Base-by-base conservation (phyloP, 2,888 invertebrate species). In the Rhyacophila evoluta region DNA sequence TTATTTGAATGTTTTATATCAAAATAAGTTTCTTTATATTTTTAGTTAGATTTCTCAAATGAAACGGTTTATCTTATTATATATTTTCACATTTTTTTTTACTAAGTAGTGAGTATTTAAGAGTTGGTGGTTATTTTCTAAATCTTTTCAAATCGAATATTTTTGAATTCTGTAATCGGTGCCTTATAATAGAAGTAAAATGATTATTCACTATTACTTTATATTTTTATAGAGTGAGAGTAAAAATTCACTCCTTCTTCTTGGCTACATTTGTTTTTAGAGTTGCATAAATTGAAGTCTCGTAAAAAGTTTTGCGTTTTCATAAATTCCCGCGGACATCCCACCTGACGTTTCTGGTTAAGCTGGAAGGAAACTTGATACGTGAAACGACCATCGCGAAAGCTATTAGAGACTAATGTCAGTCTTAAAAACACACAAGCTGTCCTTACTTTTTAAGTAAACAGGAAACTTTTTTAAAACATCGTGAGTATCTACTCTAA, bases 241-340 rank as follows among this genome's bases (percentile, higher is more conserved):
- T 6, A 33, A 55, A 55, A 55, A 15, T 55, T 55, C 19, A 19
- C 19, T 55, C 8, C 5, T 6, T 55, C 10, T 55, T 19, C 8
- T 25, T 25, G 55, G 8, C 55, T 55, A 6, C 19, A 55, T 55
- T 55, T 55, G 19, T 55, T 55, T 55, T 55, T 55, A 55, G 55
- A 19, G 55, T 55, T 55, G 55, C 55, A 55, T 55, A 55, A 55
- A 55, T 55, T 55, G 15, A 10, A 55, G 55, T 55, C 25, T 2
- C 2, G 55, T 55, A 55, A 55, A 55, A 55, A 55, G 15, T 55
- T 55, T 55, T 15, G 55, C 8, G 55, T 55, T 55, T 55, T 55
- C 55, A 55, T 55, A 55, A 55, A 55, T 55, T 25, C 19, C 25
- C 55, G 2, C 55, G 55, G 19, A 19, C 55, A 25, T 55, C 12